These are phyloP conservation scores for Parochlus steinenii DNA, from an alignment of 2,888 invertebrate genomes.

Conservation along the genomic window DNA sequence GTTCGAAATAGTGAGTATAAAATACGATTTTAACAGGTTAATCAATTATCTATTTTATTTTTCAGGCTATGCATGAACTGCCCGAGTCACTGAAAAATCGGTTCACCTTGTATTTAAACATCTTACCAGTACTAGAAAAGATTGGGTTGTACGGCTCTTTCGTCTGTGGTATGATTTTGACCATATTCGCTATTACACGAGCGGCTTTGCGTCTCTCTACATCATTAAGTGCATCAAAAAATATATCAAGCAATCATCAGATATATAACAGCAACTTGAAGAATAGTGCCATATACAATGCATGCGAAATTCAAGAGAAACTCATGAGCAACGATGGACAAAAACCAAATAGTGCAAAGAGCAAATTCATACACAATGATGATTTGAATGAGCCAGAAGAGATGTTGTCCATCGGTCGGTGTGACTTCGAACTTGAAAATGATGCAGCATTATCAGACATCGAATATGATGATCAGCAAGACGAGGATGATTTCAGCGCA, in stretches of 20 bases:
- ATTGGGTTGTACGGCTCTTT: slow-evolving; percentile 26
- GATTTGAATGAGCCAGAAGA: neutral
- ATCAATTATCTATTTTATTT: slow-evolving; percentile 14
- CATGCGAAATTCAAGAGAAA: slow-evolving; percentile 9
- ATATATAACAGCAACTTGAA: slow-evolving; percentile 2
- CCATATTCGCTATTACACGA: slow-evolving; percentile 24
- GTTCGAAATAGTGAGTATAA: slow-evolving; percentile 74
- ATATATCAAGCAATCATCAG: slow-evolving; percentile 1
- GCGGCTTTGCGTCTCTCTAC: slow-evolving; percentile 22
- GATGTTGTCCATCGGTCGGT: neutral
- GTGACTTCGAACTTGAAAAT: slow-evolving; percentile 6
- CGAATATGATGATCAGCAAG: slow-evolving; percentile 7
- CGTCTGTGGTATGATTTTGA: slow-evolving; percentile 20
- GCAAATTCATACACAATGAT: neutral
- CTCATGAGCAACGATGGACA: neutral
- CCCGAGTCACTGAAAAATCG: slow-evolving; percentile 42
- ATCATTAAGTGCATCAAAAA: slow-evolving; percentile 1
- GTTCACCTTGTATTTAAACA: slow-evolving; percentile 56
- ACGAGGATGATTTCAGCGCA: neutral
- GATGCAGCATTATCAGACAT: slow-evolving; percentile 9
- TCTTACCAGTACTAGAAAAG: slow-evolving; percentile 45
- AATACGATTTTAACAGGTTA: slow-evolving; percentile 3
- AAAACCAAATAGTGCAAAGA: neutral
- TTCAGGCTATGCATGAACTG: slow-evolving; percentile 52
- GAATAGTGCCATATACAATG: slow-evolving; percentile 8